A percentile compares a stretch with the other conserved stretches of the same genome.
phyloP scores from a whole-genome alignment of 2,797 vertebrate genomes.

The Eulemur coronatus region DNA sequence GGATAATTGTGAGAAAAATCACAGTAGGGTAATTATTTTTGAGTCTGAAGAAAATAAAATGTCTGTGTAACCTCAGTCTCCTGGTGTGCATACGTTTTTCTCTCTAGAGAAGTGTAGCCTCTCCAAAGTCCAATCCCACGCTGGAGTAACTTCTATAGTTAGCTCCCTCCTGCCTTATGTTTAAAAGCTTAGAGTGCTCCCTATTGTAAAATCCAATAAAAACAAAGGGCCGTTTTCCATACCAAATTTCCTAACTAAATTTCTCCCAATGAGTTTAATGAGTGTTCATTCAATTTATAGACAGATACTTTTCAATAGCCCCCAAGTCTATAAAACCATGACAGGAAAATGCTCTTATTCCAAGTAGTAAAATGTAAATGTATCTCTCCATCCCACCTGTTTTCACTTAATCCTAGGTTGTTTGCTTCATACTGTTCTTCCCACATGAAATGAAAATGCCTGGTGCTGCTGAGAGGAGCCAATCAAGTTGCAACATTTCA shows the following conservation, averaged over 20 bases:
- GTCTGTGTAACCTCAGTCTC: neutral
- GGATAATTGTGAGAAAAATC: neutral
- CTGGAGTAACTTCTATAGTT: neutral
- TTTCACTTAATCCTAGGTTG: slow-evolving; percentile 56
- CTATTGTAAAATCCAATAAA: slow-evolving; percentile 57
- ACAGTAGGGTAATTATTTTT: neutral
- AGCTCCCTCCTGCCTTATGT: neutral
- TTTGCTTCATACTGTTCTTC: slow-evolving; percentile 58
- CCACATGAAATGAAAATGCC: neutral
- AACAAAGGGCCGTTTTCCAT: slow-evolving; percentile 57
- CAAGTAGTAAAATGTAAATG: slow-evolving; percentile 56
- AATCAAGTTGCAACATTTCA: slow-evolving; percentile 17
- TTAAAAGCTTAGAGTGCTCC: slow-evolving; percentile 37
- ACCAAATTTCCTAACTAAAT: slow-evolving; percentile 61
- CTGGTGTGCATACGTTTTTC: neutral
- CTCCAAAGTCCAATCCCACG: neutral
- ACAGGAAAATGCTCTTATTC: slow-evolving; percentile 60
- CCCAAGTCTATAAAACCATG: slow-evolving; percentile 46
- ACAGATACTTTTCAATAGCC: slow-evolving; percentile 65
- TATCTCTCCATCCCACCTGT: slow-evolving; percentile 38
- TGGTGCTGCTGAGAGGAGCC: neutral
- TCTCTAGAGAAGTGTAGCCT: neutral
- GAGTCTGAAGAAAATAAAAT: neutral
- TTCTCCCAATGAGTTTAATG: slow-evolving; percentile 71
- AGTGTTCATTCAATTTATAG: slow-evolving; percentile 74